These are phyloP conservation scores for Salpingus planirostris DNA, from an alignment of 2,888 invertebrate genomes.

Conservation along the genomic window DNA sequence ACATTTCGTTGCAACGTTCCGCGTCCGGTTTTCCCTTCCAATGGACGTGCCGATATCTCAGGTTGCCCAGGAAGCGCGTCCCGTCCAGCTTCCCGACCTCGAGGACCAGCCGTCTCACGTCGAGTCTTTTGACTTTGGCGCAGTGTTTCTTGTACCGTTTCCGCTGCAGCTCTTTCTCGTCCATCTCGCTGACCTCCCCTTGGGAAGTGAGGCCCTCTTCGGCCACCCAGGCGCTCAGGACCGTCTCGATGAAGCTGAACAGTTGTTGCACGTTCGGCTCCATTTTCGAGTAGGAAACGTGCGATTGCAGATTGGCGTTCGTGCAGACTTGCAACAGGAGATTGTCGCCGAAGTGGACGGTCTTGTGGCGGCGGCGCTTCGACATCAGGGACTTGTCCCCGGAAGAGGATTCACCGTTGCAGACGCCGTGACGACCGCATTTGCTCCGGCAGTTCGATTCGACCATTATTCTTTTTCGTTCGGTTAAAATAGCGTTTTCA, in stretches of 20 bases:
- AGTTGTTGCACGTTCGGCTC: slow-evolving; percentile 72
- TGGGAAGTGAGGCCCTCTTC: slow-evolving; percentile 63
- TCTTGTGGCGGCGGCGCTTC: slow-evolving; percentile 65
- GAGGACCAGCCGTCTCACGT: slow-evolving; percentile 58
- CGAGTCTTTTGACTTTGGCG: slow-evolving; percentile 57
- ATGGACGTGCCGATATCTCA: slow-evolving; percentile 69
- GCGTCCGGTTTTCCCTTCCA: slow-evolving; percentile 80
- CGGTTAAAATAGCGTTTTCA: slow-evolving; percentile 23
- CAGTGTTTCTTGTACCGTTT: slow-evolving; percentile 54
- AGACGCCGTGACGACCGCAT: slow-evolving; percentile 23
- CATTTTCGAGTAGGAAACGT: slow-evolving; percentile 48
- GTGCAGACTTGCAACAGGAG: slow-evolving; percentile 65
- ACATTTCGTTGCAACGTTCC: slow-evolving; percentile 80
- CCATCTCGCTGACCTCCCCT: slow-evolving; percentile 65
- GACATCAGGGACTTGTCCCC: slow-evolving; percentile 43
- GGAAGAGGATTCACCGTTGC: slow-evolving; percentile 23
- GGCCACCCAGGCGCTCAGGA: slow-evolving; percentile 70
- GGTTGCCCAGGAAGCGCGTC: slow-evolving; percentile 57
- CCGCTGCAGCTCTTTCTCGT: slow-evolving; percentile 53
- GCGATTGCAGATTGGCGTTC: slow-evolving; percentile 51
- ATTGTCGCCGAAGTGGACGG: slow-evolving; percentile 71
- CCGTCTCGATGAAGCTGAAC: slow-evolving; percentile 73
- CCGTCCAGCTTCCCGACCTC: slow-evolving; percentile 63
- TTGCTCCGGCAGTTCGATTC: slow-evolving; percentile 38
- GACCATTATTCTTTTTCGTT: slow-evolving; percentile 31